Conservation (phyloP, 2,113 vertebrate genomes). For the Ictidomys tridecemlineatus region DNA sequence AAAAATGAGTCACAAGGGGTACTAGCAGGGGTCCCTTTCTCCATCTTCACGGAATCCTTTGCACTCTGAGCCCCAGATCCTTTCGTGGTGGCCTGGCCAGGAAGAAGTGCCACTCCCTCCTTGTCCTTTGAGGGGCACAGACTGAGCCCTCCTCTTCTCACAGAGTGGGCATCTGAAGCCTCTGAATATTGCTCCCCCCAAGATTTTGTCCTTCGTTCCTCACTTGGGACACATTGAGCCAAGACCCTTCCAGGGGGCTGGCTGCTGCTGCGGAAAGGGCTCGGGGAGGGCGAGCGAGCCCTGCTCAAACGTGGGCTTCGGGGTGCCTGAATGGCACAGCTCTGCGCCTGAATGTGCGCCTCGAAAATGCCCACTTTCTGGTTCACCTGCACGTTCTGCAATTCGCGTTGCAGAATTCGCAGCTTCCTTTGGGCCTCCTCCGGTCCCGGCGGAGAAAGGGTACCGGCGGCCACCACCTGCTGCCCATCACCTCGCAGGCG, state of each 20-base stretch:
- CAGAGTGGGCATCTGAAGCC: not conserved
- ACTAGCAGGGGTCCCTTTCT: not conserved
- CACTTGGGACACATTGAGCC: not conserved
- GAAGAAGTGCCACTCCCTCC: not conserved
- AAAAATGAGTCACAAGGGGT: not conserved
- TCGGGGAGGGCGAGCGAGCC: slow-evolving; percentile 77
- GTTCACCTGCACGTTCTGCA: slow-evolving; percentile 96
- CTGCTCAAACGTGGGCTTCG: slow-evolving; percentile 90
- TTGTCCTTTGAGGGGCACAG: not conserved
- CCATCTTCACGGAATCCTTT: not conserved
- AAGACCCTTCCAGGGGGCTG: slow-evolving; percentile 59
- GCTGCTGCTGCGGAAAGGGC: slow-evolving; percentile 74
- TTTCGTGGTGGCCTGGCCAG: fast-evolving
- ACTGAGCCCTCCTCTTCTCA: not conserved
- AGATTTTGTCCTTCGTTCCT: slow-evolving; percentile 75
- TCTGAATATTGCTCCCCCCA: slow-evolving; percentile 70
- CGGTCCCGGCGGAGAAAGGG: slow-evolving; percentile 51
- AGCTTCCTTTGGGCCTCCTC: slow-evolving; percentile 87
- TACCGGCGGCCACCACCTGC: not conserved
- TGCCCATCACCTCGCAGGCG: slow-evolving; percentile 75
- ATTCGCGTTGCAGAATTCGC: slow-evolving; percentile 92
- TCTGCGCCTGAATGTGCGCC: slow-evolving; percentile 94
- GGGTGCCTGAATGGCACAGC: slow-evolving; percentile 83
- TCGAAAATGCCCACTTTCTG: slow-evolving; percentile 96
- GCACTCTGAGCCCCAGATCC: not conserved